phyloP scores from a whole-genome alignment of 2,888 invertebrate genomes.

The Philopedon plagiatum region DNA sequence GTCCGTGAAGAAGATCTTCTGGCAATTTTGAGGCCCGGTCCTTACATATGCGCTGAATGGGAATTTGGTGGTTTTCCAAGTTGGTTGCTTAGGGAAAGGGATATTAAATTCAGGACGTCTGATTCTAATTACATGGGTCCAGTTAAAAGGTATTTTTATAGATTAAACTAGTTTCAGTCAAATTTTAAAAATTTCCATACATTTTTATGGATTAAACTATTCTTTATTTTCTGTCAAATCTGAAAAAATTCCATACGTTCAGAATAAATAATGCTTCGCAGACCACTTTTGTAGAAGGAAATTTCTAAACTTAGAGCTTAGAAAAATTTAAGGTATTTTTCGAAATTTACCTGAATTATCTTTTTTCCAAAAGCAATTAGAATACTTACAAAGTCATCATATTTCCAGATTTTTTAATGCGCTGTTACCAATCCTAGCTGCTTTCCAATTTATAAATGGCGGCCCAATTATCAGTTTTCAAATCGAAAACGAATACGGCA shows the following conservation, averaged over 20 bases:
- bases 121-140: constrained; percentile 62
- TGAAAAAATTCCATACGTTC: too few species aligned
- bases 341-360: too few species aligned
- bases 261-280: too few species aligned
- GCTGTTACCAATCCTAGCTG: constrained; percentile 68
- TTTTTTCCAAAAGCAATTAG: too few species aligned
- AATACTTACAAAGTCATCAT: too few species aligned
- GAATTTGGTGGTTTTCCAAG: constrained; percentile 72
- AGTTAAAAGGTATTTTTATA: constrained; percentile 48
- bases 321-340: too few species aligned
- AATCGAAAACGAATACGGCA: constrained; percentile 95
- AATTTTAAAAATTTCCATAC: too few species aligned
- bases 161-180: too few species aligned
- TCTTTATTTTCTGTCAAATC: too few species aligned
- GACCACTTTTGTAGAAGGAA: too few species aligned
- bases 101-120: constrained; percentile 68
- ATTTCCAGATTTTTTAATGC: constrained; percentile 51
- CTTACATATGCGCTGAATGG: constrained; percentile 94
- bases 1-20: constrained; percentile 79
- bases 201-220: too few species aligned
- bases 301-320: too few species aligned
- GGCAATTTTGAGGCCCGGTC: constrained; percentile 89
- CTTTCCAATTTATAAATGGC: constrained; percentile 77
- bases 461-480: constrained; percentile 92
- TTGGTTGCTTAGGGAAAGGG: constrained; percentile 66